Base-by-base conservation (phyloP, 2,888 invertebrate species). In the Leucophenga montana region DNA sequence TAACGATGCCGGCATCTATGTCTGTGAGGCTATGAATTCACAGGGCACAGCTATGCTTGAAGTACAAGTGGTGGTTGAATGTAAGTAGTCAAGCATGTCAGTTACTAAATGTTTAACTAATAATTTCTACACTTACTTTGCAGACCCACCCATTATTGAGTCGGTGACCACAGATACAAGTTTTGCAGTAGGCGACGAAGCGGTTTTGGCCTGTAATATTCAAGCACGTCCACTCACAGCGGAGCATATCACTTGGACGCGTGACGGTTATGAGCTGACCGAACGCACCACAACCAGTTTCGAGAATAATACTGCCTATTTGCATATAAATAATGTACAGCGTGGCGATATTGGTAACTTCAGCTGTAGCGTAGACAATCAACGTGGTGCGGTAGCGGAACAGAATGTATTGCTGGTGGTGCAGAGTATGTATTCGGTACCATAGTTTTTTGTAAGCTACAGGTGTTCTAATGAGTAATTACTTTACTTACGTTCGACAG, bases 21-120 rank as follows among this genome's bases (percentile, higher is more conserved):
- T 86, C 44, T 87, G 87, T 67, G 88, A 87, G 74, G 87, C 87
- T 6, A 78, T 85, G 71, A 87, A 87, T 69, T 83, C 85, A 0
- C 88, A 87, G 56, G 87, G 87, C 64, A 85, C 86, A 2, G 82
- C 87, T 11, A 82, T 85, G 77, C 75, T 87, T 72, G 87, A 87
- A 76, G 75, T 87, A 67, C 78, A 83, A 72, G 82, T 87, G 68
- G 71, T 78, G 31, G 88, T 87, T 3, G 87, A 87, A 81, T 87
- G 87, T 87, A 77, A 87, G 87, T 84, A 71, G 9, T 54, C 16
- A 54, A 54, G 54, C 27, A 39, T 39, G 50, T 50, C 50, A 50
- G 13, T 50, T 33, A 39, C 20, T 13, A 53, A 33, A 27, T 53
- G 18, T 61, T 31, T 39, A 61, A 3, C 39, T 18, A 39, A 39